Conservation (phyloP, 1,140 invertebrate species). For the Lithobius niger region DNA sequence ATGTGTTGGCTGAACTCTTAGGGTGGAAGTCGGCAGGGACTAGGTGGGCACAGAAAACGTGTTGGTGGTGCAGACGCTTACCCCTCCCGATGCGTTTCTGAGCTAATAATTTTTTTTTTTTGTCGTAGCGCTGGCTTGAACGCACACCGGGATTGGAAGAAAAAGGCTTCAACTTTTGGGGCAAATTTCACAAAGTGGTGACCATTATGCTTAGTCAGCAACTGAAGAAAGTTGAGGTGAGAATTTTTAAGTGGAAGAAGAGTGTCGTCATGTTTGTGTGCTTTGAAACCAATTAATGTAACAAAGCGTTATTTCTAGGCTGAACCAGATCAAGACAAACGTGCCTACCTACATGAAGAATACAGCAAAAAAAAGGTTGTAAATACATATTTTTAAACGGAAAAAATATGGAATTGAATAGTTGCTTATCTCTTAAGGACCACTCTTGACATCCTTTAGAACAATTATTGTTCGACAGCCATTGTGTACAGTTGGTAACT, state of each 20-base stretch:
- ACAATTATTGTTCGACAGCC: too few relatives aligned
- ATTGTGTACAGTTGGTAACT: neutral
- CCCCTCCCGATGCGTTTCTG: too few relatives aligned
- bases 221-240: constrained; percentile 43
- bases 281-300: too few relatives aligned
- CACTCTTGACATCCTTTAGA: too few relatives aligned
- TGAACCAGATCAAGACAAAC: constrained; percentile 41
- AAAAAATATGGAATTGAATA: neutral
- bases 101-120: too few relatives aligned
- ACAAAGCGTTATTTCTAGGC: constrained; percentile 30
- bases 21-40: too few relatives aligned
- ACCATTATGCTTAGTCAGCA: constrained; percentile 55
- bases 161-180: constrained; percentile 84
- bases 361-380: constrained; percentile 51
- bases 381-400: neutral
- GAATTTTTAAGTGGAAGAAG: constrained; percentile 12
- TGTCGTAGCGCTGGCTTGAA: constrained; percentile 60
- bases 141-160: constrained; percentile 77
- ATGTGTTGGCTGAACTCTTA: too few relatives aligned
- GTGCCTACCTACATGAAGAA: constrained; percentile 49
- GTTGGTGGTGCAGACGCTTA: too few relatives aligned
- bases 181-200: constrained; percentile 68
- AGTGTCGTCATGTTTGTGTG: too few relatives aligned
- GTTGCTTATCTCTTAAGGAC: too few relatives aligned
- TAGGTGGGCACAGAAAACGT: too few relatives aligned